phyloP scores from a whole-genome alignment of 2,797 vertebrate genomes.

The Graptemys geographica region DNA sequence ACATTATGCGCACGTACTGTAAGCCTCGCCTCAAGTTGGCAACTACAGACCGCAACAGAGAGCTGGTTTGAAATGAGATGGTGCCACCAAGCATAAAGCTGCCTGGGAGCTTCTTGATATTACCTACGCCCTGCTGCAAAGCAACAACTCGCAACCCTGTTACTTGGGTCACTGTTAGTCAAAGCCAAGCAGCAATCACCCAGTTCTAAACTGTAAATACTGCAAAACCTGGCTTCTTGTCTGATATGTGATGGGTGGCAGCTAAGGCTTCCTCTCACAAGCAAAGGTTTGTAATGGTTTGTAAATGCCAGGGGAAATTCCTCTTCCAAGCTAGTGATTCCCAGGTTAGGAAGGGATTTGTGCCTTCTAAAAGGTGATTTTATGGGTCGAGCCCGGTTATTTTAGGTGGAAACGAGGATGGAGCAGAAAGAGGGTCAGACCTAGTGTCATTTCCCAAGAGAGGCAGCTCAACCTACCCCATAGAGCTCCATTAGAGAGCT shows the following conservation, averaged over 20 bases:
- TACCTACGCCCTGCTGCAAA: not conserved
- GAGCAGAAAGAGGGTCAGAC: not conserved
- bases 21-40: not conserved
- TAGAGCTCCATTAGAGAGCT: not conserved
- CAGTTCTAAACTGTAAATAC: not conserved
- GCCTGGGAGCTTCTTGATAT: too few species aligned
- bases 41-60: not conserved
- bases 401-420: not conserved
- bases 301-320: not conserved
- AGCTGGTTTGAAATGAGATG: not conserved
- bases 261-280: not conserved
- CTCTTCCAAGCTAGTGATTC: not conserved
- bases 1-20: not conserved
- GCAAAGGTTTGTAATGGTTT: not conserved
- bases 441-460: not conserved
- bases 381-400: not conserved
- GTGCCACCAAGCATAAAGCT: not conserved
- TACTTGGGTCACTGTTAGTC: not conserved
- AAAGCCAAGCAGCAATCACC: not conserved
- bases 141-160: not conserved
- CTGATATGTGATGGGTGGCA: not conserved
- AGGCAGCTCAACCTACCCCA: not conserved
- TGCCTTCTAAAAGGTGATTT: not conserved
- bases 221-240: not conserved
- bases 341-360: not conserved